Evolutionary conservation across 1,140 invertebrate genomes (phyloP).

Genomic region (Drosophila ercepeae): DNA sequence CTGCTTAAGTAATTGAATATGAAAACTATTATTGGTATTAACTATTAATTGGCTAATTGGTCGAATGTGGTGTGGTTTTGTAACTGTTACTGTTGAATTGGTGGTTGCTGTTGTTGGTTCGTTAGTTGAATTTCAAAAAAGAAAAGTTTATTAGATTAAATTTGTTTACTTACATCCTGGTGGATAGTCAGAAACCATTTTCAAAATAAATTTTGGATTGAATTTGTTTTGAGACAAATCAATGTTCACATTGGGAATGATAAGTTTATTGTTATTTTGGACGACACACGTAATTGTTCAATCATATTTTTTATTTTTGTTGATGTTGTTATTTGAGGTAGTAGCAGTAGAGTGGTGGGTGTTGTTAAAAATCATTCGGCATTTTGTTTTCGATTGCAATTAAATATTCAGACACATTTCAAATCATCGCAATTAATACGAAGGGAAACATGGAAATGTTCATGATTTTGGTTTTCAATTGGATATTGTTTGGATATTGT

Average conservation of each 20-base stretch:
- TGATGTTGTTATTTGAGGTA: constrained; percentile 30
- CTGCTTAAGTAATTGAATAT: constrained; percentile 34
- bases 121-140: constrained; percentile 32
- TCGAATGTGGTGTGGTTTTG: constrained; percentile 23
- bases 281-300: constrained; percentile 45
- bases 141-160: constrained; percentile 43
- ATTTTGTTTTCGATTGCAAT: constrained; percentile 37
- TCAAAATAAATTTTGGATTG: constrained; percentile 59
- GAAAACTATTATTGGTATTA: constrained; percentile 25
- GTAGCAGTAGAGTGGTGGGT: constrained; percentile 40
- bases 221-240: constrained; percentile 60
- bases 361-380: constrained; percentile 45
- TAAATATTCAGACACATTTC: constrained; percentile 35
- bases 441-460: constrained; percentile 30
- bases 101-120: constrained; percentile 16
- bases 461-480: constrained; percentile 20
- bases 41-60: constrained; percentile 29
- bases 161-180: constrained; percentile 76
- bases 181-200: constrained; percentile 68
- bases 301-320: constrained; percentile 49
- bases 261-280: constrained; percentile 31
- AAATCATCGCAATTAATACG: constrained; percentile 35
- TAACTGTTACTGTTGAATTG: constrained; percentile 5
- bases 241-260: constrained; percentile 55
- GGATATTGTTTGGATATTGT: constrained; percentile 8